phyloP scores from a whole-genome alignment of 2,797 vertebrate genomes.

The Lerista edwardsae region DNA sequence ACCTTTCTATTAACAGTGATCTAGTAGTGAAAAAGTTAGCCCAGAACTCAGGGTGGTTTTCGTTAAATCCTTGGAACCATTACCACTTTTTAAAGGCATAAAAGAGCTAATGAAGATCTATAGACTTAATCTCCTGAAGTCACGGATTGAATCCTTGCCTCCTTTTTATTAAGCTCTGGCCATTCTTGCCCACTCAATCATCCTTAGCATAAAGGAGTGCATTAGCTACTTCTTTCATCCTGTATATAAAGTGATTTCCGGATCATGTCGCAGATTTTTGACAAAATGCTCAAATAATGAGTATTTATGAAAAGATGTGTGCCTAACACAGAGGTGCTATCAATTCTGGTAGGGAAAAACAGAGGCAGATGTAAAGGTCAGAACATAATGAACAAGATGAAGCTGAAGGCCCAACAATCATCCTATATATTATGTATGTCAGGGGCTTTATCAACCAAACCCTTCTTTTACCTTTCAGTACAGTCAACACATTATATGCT shows the following conservation, averaged over 20 bases:
- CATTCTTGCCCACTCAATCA: constrained; percentile 72
- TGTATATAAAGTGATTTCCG: constrained; percentile 47
- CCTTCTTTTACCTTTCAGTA: neutral
- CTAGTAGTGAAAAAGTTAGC: constrained; percentile 68
- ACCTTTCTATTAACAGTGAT: constrained; percentile 31
- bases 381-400: neutral
- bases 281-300: constrained; percentile 52
- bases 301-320: constrained; percentile 43
- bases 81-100: constrained; percentile 72
- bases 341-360: neutral
- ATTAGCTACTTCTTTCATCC: constrained; percentile 62
- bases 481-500: neutral
- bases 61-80: constrained; percentile 55
- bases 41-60: constrained; percentile 52
- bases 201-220: constrained; percentile 65
- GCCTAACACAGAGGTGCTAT: constrained; percentile 14
- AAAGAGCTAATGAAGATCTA: constrained; percentile 77
- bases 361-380: constrained; percentile 10
- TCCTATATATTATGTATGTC: constrained; percentile 13
- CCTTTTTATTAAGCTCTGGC: constrained; percentile 71
- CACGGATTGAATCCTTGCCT: constrained; percentile 68
- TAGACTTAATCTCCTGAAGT: constrained; percentile 74
- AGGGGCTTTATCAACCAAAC: neutral
- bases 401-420: constrained; percentile 5
- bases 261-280: constrained; percentile 48